Base-by-base conservation (phyloP, 1,140 invertebrate species). In the Drosophila insularis region DNA sequence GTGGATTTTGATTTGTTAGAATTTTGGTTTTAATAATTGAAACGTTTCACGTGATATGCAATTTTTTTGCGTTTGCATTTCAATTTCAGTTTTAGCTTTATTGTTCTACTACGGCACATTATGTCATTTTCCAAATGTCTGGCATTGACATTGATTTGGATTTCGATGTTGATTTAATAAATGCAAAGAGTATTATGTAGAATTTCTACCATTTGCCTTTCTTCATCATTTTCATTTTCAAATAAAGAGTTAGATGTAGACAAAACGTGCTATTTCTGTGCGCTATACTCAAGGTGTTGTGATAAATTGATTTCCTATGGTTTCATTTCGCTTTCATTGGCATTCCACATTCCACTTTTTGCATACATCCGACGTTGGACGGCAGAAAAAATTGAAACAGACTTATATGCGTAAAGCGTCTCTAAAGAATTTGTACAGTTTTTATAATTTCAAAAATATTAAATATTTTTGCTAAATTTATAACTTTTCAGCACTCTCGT, bases 281-380 rank as follows among this genome's bases (percentile, higher is more conserved):
- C 78, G 76, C 76, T 80, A 66, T 80, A 66, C 71, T 84, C 71
- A 77, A 87, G 72, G 75, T 55, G 23, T 55, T 90, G 89, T 90
- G 84, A 90, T 90, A 90, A 80, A 89, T 90, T 73, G 63, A 87
- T 89, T 91, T 80, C 31, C 73, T 91, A 91, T 59, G 90, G 90
- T 81, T 91, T 91, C 89, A 87, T 87, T 58, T 89, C 69, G 71
- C 68, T 90, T 78, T 87, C 84, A 84, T 89, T 87, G 84, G 76
- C 73, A 89, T 72, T 78, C 69, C 43, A 60, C 61, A 60, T 79
- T 76, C 63, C 50, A 68, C 56, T 68, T 53, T 76, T 75, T 74
- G 27, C 67, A 67, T 50, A 50, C 17, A 71, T 68, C 71, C 75
- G 59, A 87, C 82, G 43, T 50, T 27, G 27, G 4, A 27, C 27